phyloP scores from a whole-genome alignment of 23 tunicate species.

The Trididemnum nubilum region DNA sequence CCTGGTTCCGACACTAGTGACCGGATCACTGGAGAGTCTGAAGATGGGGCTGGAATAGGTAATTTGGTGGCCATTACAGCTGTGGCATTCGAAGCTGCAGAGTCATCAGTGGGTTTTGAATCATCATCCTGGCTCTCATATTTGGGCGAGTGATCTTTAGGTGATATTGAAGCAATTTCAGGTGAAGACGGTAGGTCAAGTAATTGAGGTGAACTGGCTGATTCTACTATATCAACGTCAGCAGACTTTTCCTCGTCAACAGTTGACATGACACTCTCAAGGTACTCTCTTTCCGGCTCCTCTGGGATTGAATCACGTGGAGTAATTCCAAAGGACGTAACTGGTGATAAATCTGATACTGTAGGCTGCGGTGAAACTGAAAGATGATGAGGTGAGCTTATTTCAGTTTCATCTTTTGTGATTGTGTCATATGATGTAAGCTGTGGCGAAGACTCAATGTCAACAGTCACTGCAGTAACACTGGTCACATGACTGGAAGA shows the following conservation, averaged over 20 bases:
- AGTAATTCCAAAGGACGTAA: background rate
- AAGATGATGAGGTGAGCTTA: conserved; percentile 16
- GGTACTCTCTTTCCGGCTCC: conserved; percentile 15
- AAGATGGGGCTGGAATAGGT: conserved; percentile 64
- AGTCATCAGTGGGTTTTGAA: conserved; percentile 53
- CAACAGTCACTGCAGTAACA: background rate
- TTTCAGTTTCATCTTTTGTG: conserved; percentile 9
- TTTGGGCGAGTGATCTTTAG: background rate
- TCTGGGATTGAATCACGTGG: conserved; percentile 26
- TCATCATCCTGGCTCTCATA: conserved; percentile 10
- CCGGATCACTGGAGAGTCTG: conserved; percentile 77
- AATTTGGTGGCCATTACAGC: conserved; percentile 28
- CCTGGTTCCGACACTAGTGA: conserved; percentile 57
- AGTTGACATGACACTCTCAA: conserved; percentile 1
- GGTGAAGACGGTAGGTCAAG: background rate
- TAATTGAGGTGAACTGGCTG: background rate
- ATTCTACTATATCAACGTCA: background rate
- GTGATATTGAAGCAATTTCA: background rate
- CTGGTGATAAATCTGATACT: conserved; percentile 39
- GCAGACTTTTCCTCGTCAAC: background rate
- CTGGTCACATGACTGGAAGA: conserved; percentile 24
- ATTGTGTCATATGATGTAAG: conserved; percentile 18
- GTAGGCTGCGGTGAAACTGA: conserved; percentile 57
- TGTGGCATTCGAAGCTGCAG: conserved; percentile 38
- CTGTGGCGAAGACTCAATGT: conserved; percentile 35